Conservation (phyloP, 2,113 vertebrate genomes). For the Pituophis catenifer region DNA sequence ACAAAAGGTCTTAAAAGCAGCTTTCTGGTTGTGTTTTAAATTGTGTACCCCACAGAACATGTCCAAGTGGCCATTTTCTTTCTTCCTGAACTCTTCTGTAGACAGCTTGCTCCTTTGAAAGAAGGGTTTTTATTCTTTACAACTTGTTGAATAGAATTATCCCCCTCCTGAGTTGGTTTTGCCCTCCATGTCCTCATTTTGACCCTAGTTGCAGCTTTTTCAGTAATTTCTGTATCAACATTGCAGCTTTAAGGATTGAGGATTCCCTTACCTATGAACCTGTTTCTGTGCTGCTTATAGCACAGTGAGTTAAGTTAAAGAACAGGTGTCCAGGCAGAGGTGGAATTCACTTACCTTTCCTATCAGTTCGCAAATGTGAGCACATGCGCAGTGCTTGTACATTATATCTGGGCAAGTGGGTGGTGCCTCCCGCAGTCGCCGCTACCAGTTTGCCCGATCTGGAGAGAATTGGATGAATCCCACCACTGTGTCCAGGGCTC, state of each 20-base stretch:
- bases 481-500: background rate
- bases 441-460: too few relatives aligned
- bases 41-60: background rate
- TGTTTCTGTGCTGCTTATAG: background rate
- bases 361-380: too few relatives aligned
- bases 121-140: background rate
- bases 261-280: background rate
- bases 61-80: background rate
- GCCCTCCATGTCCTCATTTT: background rate
- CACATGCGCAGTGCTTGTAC: too few relatives aligned
- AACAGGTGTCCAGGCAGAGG: background rate
- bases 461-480: too few relatives aligned
- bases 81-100: background rate
- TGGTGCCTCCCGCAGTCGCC: too few relatives aligned
- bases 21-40: background rate
- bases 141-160: background rate
- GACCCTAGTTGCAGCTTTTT: background rate
- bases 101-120: background rate
- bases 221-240: background rate
- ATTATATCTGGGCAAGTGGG: too few relatives aligned
- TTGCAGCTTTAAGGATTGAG: background rate
- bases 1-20: background rate
- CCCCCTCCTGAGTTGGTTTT: background rate
- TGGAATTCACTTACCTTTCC: too few relatives aligned
- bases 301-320: background rate